Evolutionary conservation across 2,113 vertebrate genomes (phyloP), one percentile per base, ranked within the genome.

Genomic region (Nipponia nippon): DNA sequence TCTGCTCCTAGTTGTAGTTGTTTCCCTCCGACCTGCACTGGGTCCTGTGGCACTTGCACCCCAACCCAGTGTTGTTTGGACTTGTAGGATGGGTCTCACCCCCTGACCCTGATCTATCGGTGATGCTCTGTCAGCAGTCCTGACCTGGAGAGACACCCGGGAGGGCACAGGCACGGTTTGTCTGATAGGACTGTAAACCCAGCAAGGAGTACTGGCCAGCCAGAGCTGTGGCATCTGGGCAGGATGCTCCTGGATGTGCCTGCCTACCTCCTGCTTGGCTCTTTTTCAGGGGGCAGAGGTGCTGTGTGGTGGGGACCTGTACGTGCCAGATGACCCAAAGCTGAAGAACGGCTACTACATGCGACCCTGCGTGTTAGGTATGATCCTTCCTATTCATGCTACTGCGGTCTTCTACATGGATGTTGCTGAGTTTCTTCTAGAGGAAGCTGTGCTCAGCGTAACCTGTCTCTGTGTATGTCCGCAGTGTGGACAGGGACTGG

Each of bases 351-450:
- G 99, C 1, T 99, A 98, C 96, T 99, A 98, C 96, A 98, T 99
- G 99, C 98, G 88, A 4, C 99, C 99, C 18, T 99, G 99, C 61
- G 97, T 99, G 22, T 87, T 99, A 58, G 98, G 99, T 99, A 98
- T 20, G 98, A 18, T 52, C 91, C 36, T 59, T 38, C 69, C 27
- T 66, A 1, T 49, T 21, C 19, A 0, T 11, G 52, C 19, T 11
- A 7, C 38, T 32, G 5, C 9, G 1, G 9, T 44, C n/a, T 82
- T 56, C 12, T 58, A 2, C 1, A 0, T 25, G 44, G 47, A 3
- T 27, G 29, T 6, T 76, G 59, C 12, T 5, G 50, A 63, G 40
- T 69, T 72, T 34, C 46, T 76, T 66, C 62, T 47, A 8, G 62
- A n/a, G 30, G 46, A 91, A 62, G 25, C 50, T 25, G 19, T 46